Conservation (phyloP, 1,140 invertebrate species). For the Drusus annulatus region DNA sequence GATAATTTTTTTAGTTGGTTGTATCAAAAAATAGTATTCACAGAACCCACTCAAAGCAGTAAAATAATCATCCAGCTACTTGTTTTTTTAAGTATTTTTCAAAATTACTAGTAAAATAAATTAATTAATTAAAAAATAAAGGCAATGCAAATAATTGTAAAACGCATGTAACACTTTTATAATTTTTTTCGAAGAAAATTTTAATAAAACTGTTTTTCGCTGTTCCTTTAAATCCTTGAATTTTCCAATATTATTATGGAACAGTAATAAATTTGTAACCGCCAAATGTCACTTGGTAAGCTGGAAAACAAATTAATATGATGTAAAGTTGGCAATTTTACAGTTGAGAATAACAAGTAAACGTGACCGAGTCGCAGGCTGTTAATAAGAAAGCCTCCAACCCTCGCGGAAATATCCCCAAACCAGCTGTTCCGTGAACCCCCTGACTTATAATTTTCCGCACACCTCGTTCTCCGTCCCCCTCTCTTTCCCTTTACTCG, state of each 20-base stretch:
- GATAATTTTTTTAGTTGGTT: too few species aligned
- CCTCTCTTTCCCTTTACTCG: conserved; percentile 24
- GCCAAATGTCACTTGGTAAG: conserved; percentile 13
- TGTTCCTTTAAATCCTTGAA: too few species aligned
- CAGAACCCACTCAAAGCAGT: too few species aligned
- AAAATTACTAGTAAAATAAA: too few species aligned
- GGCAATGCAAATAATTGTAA: too few species aligned
- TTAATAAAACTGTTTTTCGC: too few species aligned
- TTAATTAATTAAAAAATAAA: too few species aligned
- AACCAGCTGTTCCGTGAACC: conserved; percentile 33
- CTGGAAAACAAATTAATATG: conserved; percentile 29
- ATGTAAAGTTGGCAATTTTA: conserved; percentile 38
- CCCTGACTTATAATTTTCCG: conserved; percentile 56
- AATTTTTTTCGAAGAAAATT: too few species aligned
- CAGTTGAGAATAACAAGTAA: conserved; percentile 32
- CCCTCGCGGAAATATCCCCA: conserved; percentile 24
- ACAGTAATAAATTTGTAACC: conserved; percentile 22
- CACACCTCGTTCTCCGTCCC: conserved; percentile 36
- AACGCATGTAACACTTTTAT: too few species aligned
- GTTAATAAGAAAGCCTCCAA: conserved; percentile 30
- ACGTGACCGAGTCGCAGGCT: conserved; percentile 22
- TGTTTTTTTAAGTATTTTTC: too few species aligned
- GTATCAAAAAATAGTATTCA: too few species aligned
- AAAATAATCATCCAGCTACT: too few species aligned
- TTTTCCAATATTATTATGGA: background rate